A percentile compares a stretch with the other conserved stretches of the same genome.
These are phyloP conservation scores for Caretta caretta DNA, from an alignment of 2,113 vertebrate genomes.

Conservation along the genomic window DNA sequence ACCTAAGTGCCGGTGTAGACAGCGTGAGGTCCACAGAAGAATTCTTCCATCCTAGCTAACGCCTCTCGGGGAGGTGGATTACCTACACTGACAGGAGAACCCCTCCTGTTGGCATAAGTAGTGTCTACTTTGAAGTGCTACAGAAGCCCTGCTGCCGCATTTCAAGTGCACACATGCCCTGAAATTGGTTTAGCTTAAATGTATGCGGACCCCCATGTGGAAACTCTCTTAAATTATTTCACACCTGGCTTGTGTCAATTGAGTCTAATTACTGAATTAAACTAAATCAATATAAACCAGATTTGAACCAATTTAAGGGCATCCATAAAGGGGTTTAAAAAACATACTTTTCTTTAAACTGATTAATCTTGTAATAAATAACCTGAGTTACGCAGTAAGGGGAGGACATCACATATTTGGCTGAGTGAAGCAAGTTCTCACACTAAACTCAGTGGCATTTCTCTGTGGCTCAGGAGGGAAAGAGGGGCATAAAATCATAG, in stretches of 20 bases:
- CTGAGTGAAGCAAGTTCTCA: neutral
- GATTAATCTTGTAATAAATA: neutral
- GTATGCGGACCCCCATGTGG: neutral
- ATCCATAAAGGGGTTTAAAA: neutral
- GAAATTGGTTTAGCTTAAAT: neutral
- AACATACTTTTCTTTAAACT: neutral
- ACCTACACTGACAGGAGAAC: too few relatives aligned
- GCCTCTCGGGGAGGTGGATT: too few relatives aligned
- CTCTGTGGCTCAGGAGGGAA: neutral
- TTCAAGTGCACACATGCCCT: too few relatives aligned
- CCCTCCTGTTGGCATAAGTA: too few relatives aligned
- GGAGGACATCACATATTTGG: neutral
- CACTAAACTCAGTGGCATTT: neutral
- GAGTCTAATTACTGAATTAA: constrained; percentile 7
- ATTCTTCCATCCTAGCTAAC: too few relatives aligned
- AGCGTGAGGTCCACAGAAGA: too few relatives aligned
- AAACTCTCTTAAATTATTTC: neutral
- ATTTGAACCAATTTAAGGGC: neutral
- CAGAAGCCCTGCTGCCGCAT: too few relatives aligned
- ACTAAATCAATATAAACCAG: neutral
- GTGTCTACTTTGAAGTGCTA: too few relatives aligned
- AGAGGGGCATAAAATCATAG: too few relatives aligned
- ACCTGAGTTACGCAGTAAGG: neutral
- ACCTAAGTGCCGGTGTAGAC: too few relatives aligned
- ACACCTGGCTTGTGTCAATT: neutral